Conservation (phyloP, 2,888 invertebrate genomes). For the Tetragonisca angustula region DNA sequence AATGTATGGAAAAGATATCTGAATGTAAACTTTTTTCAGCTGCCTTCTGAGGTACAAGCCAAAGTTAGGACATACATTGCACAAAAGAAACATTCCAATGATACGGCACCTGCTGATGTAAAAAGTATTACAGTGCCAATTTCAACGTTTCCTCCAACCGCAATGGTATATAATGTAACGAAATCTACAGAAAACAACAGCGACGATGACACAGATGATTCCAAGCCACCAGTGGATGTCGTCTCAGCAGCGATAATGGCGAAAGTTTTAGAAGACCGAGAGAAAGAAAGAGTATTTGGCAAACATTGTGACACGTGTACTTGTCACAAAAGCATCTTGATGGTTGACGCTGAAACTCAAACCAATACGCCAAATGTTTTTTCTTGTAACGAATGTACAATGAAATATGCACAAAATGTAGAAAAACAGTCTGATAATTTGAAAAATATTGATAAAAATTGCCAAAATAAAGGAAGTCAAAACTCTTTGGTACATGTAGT, state of each 20-base stretch:
- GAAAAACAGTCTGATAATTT: slow-evolving; percentile 48
- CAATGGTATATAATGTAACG: slow-evolving; percentile 89
- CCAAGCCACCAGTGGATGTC: slow-evolving; percentile 88
- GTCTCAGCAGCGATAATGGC: slow-evolving; percentile 96
- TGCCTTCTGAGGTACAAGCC: slow-evolving; percentile 95
- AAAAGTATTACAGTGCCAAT: slow-evolving; percentile 90
- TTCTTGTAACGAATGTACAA: slow-evolving; percentile 64
- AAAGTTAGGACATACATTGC: slow-evolving; percentile 92
- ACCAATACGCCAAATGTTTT: slow-evolving; percentile 64
- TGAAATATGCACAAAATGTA: slow-evolving; percentile 52
- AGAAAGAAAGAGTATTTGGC: slow-evolving; percentile 90
- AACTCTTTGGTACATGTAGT: slow-evolving; percentile 57
- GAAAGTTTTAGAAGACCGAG: slow-evolving; percentile 94
- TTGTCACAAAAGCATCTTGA: slow-evolving; percentile 85
- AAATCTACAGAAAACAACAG: slow-evolving; percentile 81
- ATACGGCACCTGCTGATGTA: slow-evolving; percentile 85
- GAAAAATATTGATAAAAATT: slow-evolving; percentile 46
- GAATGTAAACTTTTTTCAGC: slow-evolving; percentile 85
- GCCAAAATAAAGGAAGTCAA: slow-evolving; percentile 59
- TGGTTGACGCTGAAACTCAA: slow-evolving; percentile 80
- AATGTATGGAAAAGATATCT: background rate
- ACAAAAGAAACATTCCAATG: slow-evolving; percentile 86
- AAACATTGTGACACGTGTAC: slow-evolving; percentile 94
- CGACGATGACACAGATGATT: slow-evolving; percentile 85
- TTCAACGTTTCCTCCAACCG: slow-evolving; percentile 93